These are phyloP conservation scores for Callocephalon fimbriatum DNA, from an alignment of 2,113 vertebrate genomes.

Conservation along the genomic window DNA sequence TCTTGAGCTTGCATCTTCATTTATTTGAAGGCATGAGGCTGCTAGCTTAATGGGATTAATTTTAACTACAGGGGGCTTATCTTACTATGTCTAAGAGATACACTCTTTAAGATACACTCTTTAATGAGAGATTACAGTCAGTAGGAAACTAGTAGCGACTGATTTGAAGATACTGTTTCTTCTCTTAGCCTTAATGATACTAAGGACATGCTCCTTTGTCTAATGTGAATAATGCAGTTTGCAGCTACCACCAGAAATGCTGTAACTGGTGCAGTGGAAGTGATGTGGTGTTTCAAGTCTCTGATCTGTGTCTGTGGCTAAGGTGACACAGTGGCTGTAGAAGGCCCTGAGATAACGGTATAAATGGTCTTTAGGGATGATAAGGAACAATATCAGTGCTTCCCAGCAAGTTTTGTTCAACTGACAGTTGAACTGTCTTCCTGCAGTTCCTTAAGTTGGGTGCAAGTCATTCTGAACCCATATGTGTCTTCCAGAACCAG, in stretches of 20 bases:
- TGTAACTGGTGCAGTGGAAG: neutral
- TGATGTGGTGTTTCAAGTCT: neutral
- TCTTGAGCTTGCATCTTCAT: neutral
- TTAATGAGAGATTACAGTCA: neutral
- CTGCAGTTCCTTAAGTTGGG: fast-evolving
- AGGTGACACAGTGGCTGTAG: neutral
- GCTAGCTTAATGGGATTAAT: neutral
- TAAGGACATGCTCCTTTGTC: fast-evolving
- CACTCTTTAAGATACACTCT: neutral
- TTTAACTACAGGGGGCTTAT: neutral
- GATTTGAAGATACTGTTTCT: neutral
- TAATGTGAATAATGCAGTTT: neutral
- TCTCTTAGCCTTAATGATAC: neutral
- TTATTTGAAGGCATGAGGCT: neutral
- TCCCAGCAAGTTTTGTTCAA: neutral
- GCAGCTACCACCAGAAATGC: neutral
- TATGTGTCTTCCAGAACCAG: neutral
- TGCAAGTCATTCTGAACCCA: neutral
- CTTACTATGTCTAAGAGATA: neutral
- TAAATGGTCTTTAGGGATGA: neutral
- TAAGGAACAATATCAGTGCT: neutral
- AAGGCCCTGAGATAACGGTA: neutral
- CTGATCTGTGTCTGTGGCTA: neutral
- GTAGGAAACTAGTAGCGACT: neutral
- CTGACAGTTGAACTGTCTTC: neutral